These are phyloP conservation scores for Ormyrus nitidulus DNA, from an alignment of 2,888 invertebrate species.

Conservation along the genomic window DNA sequence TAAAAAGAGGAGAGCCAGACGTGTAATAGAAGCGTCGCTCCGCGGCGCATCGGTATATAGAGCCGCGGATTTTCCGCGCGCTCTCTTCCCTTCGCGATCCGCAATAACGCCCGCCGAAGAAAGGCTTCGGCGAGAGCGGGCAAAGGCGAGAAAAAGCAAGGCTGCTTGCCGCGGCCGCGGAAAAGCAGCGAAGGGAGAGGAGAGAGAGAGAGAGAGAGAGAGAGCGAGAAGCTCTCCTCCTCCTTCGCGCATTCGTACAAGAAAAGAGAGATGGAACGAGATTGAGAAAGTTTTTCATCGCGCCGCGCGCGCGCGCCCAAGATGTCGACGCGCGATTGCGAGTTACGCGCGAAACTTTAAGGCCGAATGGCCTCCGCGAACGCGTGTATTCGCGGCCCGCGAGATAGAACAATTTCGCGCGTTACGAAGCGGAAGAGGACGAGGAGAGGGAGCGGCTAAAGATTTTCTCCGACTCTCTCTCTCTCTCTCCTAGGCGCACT, in stretches of 20 bases:
- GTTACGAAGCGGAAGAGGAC: neutral
- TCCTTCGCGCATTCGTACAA: too few relatives aligned
- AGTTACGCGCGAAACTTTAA: conserved; percentile 60
- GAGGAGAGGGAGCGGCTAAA: neutral
- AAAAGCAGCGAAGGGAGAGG: conserved; percentile 39
- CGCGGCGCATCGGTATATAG: too few relatives aligned
- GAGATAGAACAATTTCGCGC: conserved; percentile 23
- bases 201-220: conserved; percentile 16
- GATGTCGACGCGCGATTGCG: conserved; percentile 62
- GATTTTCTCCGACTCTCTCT: conserved; percentile 1
- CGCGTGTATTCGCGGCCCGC: neutral
- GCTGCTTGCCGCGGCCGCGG: neutral
- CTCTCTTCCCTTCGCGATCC: neutral
- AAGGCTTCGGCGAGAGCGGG: conserved; percentile 10
- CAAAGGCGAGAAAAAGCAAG: neutral
- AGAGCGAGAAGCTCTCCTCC: conserved; percentile 1
- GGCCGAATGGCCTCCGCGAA: conserved; percentile 11
- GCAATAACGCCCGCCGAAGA: conserved; percentile 35
- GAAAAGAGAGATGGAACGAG: conserved; percentile 44
- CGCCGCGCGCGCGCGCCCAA: conserved; percentile 31
- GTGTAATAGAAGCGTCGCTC: conserved; percentile 28
- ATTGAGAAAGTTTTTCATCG: conserved; percentile 67
- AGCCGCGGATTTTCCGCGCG: neutral
- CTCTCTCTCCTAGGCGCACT: too few relatives aligned
- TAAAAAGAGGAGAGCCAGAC: conserved; percentile 4